These are phyloP conservation scores for Keiferia lycopersicella DNA, from an alignment of 2,888 invertebrate genomes.

Conservation along the genomic window DNA sequence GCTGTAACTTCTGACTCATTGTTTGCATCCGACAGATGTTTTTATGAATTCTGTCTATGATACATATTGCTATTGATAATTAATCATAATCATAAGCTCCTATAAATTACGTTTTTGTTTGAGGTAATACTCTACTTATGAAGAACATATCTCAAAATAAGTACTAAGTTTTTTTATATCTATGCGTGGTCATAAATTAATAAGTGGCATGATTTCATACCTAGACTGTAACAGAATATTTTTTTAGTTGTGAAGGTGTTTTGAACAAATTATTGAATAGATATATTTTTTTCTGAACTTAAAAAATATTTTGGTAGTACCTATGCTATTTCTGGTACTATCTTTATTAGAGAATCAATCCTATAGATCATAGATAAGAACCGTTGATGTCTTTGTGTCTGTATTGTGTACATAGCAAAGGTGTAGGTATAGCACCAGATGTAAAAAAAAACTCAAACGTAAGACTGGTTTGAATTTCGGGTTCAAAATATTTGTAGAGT, in stretches of 20 bases:
- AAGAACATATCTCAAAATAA: too few relatives aligned
- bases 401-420: too few relatives aligned
- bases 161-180: too few relatives aligned
- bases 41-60: neutral
- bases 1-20: conserved; percentile 13
- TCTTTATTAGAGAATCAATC: too few relatives aligned
- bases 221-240: too few relatives aligned
- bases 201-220: neutral
- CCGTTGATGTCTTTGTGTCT: too few relatives aligned
- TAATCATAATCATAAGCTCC: conserved; percentile 14
- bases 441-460: neutral
- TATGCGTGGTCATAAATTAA: neutral
- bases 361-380: too few relatives aligned
- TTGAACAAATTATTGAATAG: too few relatives aligned
- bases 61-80: neutral
- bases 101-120: neutral
- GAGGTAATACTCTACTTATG: conserved; percentile 6
- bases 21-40: neutral
- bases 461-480: neutral
- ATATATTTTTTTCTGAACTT: too few relatives aligned
- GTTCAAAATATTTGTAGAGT: conserved; percentile 8
- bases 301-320: too few relatives aligned
- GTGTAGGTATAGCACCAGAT: neutral
- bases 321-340: too few relatives aligned
- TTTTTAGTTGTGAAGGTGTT: too few relatives aligned